Conservation (phyloP, 2,888 invertebrate genomes). For the Xiphydria camelus region DNA sequence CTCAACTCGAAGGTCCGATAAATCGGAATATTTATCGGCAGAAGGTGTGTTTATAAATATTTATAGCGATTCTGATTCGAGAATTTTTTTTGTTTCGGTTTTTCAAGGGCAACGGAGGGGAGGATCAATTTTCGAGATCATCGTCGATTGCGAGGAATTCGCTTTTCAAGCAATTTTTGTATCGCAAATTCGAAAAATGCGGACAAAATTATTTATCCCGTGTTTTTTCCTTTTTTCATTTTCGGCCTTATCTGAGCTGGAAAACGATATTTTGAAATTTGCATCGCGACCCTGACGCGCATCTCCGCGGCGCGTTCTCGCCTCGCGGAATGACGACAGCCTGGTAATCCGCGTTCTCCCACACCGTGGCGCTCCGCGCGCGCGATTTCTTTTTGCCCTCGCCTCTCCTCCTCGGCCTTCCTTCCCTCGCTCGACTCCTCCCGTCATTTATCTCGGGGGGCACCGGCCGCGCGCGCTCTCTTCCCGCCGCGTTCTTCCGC, state of each 20-base stretch:
- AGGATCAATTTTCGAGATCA: too few relatives aligned
- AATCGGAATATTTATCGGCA: conserved; percentile 16
- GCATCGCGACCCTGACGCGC: conserved; percentile 28
- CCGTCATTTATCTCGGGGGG: conserved; percentile 35
- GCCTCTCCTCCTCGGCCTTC: conserved; percentile 7
- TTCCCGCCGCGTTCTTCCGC: too few relatives aligned
- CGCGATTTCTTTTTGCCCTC: conserved; percentile 4
- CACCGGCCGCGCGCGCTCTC: conserved; percentile 24
- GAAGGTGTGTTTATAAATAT: conserved; percentile 7
- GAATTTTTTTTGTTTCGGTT: too few relatives aligned
- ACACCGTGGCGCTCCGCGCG: not conserved
- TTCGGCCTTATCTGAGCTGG: too few relatives aligned
- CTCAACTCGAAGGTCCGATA: conserved; percentile 18
- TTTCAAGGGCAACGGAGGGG: too few relatives aligned
- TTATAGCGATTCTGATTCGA: too few relatives aligned
- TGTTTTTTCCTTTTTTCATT: too few relatives aligned
- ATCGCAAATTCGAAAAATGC: too few relatives aligned
- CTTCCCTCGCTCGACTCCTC: conserved; percentile 16
- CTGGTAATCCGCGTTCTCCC: conserved; percentile 13
- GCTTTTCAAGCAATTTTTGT: too few relatives aligned
- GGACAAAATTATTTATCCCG: too few relatives aligned
- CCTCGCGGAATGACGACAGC: conserved; percentile 20
- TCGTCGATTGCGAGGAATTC: too few relatives aligned
- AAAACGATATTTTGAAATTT: too few relatives aligned
- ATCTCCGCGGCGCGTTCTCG: conserved; percentile 8